Percentiles rank a stretch among this genome's conserved stretches.
Conservation (phyloP, 2,888 invertebrate species). For the Lampropteryx suffumata region DNA sequence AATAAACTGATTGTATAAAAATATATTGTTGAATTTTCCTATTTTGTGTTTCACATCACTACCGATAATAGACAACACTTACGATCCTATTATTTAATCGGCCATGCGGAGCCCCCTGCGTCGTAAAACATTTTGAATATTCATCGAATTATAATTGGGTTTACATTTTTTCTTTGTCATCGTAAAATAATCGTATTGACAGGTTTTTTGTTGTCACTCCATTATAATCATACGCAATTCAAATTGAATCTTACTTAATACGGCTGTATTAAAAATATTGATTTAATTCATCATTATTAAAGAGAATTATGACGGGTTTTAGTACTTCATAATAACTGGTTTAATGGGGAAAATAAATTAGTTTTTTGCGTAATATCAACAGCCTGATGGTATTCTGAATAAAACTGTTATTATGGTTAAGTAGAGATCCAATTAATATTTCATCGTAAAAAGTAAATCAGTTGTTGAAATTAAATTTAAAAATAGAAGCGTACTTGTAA, state of each 20-base stretch:
- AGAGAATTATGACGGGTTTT: slow-evolving; percentile 29
- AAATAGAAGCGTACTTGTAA: not conserved
- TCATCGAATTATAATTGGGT: slow-evolving; percentile 60
- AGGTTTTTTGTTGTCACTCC: slow-evolving; percentile 33
- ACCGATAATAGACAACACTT: slow-evolving; percentile 9
- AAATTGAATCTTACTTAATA: slow-evolving; percentile 11
- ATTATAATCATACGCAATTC: slow-evolving; percentile 9
- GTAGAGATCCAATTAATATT: slow-evolving; percentile 17
- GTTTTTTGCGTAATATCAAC: slow-evolving; percentile 28
- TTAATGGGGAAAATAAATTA: slow-evolving; percentile 33
- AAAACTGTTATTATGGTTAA: slow-evolving; percentile 16
- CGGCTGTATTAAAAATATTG: slow-evolving; percentile 31
- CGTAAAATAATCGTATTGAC: slow-evolving; percentile 44
- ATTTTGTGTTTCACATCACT: slow-evolving; percentile 1
- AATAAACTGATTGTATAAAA: no score
- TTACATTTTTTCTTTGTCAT: slow-evolving; percentile 51
- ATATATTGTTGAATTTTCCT: no score
- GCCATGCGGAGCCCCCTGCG: slow-evolving; percentile 37
- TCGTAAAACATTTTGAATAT: slow-evolving; percentile 57
- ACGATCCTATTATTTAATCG: slow-evolving; percentile 39
- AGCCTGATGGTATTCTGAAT: slow-evolving; percentile 13
- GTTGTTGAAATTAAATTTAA: not conserved
- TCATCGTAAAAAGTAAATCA: slow-evolving; percentile 16
- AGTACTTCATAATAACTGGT: slow-evolving; percentile 34
- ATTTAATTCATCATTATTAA: slow-evolving; percentile 33